Conservation (phyloP, 1,140 invertebrate species). For the Mylabris phalerata region DNA sequence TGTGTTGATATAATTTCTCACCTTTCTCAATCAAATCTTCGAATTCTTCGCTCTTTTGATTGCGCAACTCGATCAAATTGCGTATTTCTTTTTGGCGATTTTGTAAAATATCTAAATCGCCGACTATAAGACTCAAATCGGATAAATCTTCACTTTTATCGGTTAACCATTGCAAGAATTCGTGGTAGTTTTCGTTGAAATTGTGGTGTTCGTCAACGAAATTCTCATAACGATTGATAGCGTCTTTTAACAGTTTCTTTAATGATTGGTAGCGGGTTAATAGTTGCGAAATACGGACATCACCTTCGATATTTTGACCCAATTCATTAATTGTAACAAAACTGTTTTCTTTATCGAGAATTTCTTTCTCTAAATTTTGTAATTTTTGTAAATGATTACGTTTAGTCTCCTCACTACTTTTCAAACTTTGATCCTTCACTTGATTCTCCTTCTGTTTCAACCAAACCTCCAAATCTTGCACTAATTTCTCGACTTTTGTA, state of each 20-base stretch:
- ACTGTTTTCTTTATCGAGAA: conserved; percentile 61
- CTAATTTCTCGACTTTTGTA: conserved; percentile 69
- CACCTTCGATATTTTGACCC: conserved; percentile 65
- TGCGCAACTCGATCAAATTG: conserved; percentile 71
- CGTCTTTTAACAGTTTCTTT: conserved; percentile 75
- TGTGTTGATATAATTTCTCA: conserved; percentile 87
- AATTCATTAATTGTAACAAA: conserved; percentile 65
- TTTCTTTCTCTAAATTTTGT: conserved; percentile 64
- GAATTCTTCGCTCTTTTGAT: conserved; percentile 73
- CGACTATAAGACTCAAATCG: conserved; percentile 76
- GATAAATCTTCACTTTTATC: conserved; percentile 64
- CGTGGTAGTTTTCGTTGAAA: conserved; percentile 72
- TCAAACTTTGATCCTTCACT: conserved; percentile 84
- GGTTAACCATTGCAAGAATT: conserved; percentile 69
- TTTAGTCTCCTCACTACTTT: conserved; percentile 78
- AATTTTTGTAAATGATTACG: conserved; percentile 72
- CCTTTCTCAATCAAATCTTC: conserved; percentile 82
- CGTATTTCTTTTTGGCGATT: conserved; percentile 77
- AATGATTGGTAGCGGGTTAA: conserved; percentile 78
- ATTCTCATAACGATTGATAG: conserved; percentile 68
- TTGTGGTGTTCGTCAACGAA: conserved; percentile 78
- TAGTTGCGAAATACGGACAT: conserved; percentile 73
- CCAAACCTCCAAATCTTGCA: conserved; percentile 75
- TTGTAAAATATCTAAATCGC: conserved; percentile 78
- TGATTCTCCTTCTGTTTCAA: conserved; percentile 75